Evolutionary conservation across 2,113 vertebrate genomes (phyloP).

Genomic region (Alosa alosa): DNA sequence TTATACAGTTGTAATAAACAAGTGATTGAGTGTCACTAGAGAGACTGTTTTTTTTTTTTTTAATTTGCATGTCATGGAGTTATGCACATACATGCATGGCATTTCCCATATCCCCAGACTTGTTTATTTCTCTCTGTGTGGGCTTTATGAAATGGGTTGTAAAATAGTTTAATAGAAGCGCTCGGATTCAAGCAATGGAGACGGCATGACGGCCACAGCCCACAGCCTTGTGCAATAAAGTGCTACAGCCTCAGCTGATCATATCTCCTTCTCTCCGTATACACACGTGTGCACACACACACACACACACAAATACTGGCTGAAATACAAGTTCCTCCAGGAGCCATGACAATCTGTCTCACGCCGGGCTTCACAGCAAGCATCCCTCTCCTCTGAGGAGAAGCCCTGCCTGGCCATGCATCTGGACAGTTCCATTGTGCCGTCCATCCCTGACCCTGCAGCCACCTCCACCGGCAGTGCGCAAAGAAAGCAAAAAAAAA

Average conservation of each 20-base stretch:
- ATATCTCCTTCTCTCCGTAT: conserved; percentile 40
- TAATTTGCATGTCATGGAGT: background rate
- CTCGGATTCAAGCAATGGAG: background rate
- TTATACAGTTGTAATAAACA: background rate
- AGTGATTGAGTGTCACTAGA: background rate
- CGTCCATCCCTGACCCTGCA: background rate
- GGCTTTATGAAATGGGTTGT: too few relatives aligned
- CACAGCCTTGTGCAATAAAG: conserved; percentile 45
- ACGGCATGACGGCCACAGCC: conserved; percentile 40
- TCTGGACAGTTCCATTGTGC: background rate
- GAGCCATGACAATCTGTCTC: background rate
- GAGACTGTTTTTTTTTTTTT: background rate
- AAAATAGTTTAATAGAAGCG: background rate
- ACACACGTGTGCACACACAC: background rate
- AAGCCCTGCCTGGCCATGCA: background rate
- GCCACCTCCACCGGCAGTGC: background rate
- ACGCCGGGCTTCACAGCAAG: background rate
- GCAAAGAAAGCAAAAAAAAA: background rate
- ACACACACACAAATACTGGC: conserved; percentile 18
- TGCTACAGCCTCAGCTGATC: conserved; percentile 54
- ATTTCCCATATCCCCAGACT: background rate
- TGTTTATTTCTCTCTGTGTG: background rate
- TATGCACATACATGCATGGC: background rate
- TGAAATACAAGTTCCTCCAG: background rate
- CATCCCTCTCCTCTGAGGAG: background rate